Evolutionary conservation across 2,113 vertebrate species (phyloP).

Genomic region (Sardina pilchardus): DNA sequence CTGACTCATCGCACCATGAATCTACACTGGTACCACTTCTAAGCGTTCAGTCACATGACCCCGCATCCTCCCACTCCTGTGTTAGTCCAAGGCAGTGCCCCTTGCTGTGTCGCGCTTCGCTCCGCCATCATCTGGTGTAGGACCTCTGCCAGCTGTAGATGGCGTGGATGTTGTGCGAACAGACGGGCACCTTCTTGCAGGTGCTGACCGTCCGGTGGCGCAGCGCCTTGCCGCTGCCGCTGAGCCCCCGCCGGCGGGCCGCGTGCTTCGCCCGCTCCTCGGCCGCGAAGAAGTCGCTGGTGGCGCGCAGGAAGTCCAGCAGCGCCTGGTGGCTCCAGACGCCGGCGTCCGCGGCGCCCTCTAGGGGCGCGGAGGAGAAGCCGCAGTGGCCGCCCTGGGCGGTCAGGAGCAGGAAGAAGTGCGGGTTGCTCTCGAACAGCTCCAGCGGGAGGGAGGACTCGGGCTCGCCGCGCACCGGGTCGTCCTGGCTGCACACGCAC

Average conservation of each 20-base stretch:
- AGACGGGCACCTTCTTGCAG: slow-evolving; percentile 70
- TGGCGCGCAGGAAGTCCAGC: slow-evolving; percentile 78
- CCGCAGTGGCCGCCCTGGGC: slow-evolving; percentile 74
- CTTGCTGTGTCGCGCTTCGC: too few relatives aligned
- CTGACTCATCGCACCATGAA: neutral
- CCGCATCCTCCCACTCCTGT: too few relatives aligned
- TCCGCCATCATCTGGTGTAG: slow-evolving; percentile 73
- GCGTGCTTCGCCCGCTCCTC: slow-evolving; percentile 75
- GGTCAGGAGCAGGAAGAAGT: slow-evolving; percentile 79
- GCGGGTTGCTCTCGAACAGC: slow-evolving; percentile 81
- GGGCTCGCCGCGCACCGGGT: slow-evolving; percentile 73
- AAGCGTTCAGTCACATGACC: neutral
- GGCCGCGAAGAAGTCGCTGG: slow-evolving; percentile 75
- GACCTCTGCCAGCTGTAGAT: slow-evolving; percentile 82
- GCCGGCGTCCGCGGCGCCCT: slow-evolving; percentile 27
- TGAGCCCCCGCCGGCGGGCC: slow-evolving; percentile 63
- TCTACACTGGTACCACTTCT: neutral
- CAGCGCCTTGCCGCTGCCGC: slow-evolving; percentile 57
- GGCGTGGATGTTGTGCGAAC: slow-evolving; percentile 78
- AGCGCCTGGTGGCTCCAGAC: slow-evolving; percentile 76
- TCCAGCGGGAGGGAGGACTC: slow-evolving; percentile 71
- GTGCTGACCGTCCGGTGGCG: slow-evolving; percentile 72
- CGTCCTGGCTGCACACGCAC: slow-evolving; percentile 74
- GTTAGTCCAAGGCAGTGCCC: neutral
- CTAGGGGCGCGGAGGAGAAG: slow-evolving; percentile 66